Evolutionary conservation across 2,888 invertebrate species (phyloP).

Genomic region (Hypercompe scribonia): DNA sequence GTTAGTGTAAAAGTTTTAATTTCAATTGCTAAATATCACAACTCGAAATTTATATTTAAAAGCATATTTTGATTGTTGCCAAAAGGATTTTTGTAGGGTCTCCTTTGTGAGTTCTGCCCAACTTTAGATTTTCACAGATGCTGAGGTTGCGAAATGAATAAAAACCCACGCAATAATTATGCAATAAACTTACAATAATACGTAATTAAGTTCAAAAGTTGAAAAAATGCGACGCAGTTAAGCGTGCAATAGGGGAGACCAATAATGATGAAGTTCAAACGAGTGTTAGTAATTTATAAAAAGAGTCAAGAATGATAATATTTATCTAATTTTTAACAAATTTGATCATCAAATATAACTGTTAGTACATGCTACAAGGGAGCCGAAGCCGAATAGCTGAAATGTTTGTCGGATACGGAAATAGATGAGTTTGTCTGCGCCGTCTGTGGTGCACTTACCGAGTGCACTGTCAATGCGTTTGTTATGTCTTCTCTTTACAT

Average conservation of each 20-base stretch:
- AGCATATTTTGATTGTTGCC: slow-evolving; percentile 50
- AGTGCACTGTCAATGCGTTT: slow-evolving; percentile 52
- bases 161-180: slow-evolving; percentile 43
- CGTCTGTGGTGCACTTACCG: slow-evolving; percentile 45
- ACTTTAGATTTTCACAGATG: slow-evolving; percentile 51
- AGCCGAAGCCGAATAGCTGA: slow-evolving; percentile 49
- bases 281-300: too few relatives aligned
- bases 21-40: slow-evolving; percentile 38
- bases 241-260: too few relatives aligned
- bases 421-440: slow-evolving; percentile 61
- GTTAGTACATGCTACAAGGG: slow-evolving; percentile 11
- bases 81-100: slow-evolving; percentile 44
- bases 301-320: not conserved
- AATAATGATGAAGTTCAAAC: too few relatives aligned
- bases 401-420: slow-evolving; percentile 61
- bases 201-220: slow-evolving; percentile 27
- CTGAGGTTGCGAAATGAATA: slow-evolving; percentile 45
- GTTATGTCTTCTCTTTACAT: slow-evolving; percentile 53
- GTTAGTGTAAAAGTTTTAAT: slow-evolving; percentile 44
- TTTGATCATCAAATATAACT: not conserved
- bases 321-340: not conserved
- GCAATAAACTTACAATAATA: slow-evolving; percentile 34
- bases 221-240: too few relatives aligned
- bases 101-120: slow-evolving; percentile 48
- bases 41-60: slow-evolving; percentile 51